phyloP scores from a whole-genome alignment of 2,888 invertebrate genomes.

The Apotomis capreana region DNA sequence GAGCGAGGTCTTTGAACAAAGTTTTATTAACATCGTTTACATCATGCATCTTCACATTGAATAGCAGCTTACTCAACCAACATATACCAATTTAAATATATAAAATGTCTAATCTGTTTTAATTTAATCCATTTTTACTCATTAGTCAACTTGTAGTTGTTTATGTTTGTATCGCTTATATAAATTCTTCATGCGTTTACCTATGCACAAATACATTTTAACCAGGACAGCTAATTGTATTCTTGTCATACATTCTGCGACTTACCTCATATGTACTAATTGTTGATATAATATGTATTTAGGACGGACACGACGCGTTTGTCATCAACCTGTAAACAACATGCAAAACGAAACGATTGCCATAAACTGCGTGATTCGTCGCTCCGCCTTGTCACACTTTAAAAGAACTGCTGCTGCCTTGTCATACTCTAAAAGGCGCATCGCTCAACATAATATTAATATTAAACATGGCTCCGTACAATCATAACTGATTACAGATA shows the following conservation, averaged over 20 bases:
- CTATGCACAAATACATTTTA: not conserved
- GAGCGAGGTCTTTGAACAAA: not conserved
- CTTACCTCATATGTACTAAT: constrained; percentile 17
- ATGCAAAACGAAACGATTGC: constrained; percentile 64
- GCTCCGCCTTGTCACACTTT: constrained; percentile 55
- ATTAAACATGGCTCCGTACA: constrained; percentile 15
- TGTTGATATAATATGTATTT: constrained; percentile 24
- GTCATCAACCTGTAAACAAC: constrained; percentile 57
- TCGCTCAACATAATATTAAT: constrained; percentile 35
- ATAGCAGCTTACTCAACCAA: too few relatives aligned
- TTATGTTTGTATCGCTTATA: too few relatives aligned
- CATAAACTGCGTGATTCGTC: constrained; percentile 53
- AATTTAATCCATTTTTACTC: too few relatives aligned
- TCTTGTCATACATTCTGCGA: not conserved
- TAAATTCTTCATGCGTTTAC: not conserved
- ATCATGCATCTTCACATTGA: too few relatives aligned
- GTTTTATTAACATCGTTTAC: not conserved
- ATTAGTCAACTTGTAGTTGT: too few relatives aligned
- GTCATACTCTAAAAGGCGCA: constrained; percentile 45
- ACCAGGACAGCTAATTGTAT: constrained; percentile 11
- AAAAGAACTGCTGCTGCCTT: constrained; percentile 41
- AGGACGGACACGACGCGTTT: constrained; percentile 28
- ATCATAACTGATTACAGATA: constrained; percentile 28
- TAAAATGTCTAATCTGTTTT: too few relatives aligned
- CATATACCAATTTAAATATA: not conserved